Evolutionary conservation across 2,888 invertebrate species (phyloP).

Genomic region (Lithophane leautieri): DNA sequence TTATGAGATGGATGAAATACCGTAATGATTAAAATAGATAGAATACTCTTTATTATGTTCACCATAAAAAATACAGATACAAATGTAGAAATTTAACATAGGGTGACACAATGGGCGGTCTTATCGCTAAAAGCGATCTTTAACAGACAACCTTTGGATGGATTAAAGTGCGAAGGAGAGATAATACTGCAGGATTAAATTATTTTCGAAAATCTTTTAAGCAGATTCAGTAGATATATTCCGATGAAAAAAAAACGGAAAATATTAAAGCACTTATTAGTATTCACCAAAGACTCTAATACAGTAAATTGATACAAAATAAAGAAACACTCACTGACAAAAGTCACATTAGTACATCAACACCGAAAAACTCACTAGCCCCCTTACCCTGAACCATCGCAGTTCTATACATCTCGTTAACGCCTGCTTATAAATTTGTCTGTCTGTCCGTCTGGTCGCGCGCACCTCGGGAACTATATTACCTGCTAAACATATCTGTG

Average conservation of each 20-base stretch:
- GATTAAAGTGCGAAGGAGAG: too few relatives aligned
- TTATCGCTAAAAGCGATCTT: too few relatives aligned
- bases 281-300: neutral
- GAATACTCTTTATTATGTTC: too few relatives aligned
- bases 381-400: slow-evolving; percentile 41
- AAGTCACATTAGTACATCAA: neutral
- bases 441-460: slow-evolving; percentile 74
- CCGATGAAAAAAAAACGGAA: neutral
- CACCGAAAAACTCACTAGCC: slow-evolving; percentile 53
- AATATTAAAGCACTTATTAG: neutral
- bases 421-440: slow-evolving; percentile 85
- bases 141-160: too few relatives aligned
- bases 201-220: neutral
- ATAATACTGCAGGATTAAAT: too few relatives aligned
- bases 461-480: slow-evolving; percentile 67
- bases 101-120: too few relatives aligned
- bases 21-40: neutral
- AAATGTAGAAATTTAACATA: too few relatives aligned
- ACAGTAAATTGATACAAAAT: too few relatives aligned
- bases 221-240: too few relatives aligned
- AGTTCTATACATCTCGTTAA: slow-evolving; percentile 81
- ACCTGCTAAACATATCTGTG: slow-evolving; percentile 69
- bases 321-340: too few relatives aligned
- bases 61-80: too few relatives aligned
- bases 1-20: too few relatives aligned